Evolutionary conservation across 2,888 invertebrate species (phyloP).

Genomic region (Candidula unifasciata): DNA sequence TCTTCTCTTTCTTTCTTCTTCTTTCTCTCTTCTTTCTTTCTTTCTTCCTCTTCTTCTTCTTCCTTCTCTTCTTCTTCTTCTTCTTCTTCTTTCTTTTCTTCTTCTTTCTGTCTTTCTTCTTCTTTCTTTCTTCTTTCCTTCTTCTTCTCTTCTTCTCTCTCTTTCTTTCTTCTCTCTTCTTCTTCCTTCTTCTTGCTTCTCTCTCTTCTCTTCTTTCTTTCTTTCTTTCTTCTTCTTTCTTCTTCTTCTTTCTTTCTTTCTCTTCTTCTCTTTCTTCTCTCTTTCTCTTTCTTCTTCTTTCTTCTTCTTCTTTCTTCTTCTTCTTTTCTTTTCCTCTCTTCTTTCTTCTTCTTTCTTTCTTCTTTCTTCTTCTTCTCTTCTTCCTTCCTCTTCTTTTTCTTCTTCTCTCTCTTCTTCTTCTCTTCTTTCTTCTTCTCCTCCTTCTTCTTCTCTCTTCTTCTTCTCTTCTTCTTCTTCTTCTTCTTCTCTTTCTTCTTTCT

Average conservation of each 20-base stretch:
- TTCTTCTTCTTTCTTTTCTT: too few relatives aligned
- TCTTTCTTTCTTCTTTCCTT: background rate
- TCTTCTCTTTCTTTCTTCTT: too few relatives aligned
- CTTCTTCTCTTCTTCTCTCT: background rate
- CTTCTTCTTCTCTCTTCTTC: constrained; percentile 4
- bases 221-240: background rate
- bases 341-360: background rate
- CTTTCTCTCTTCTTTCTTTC: too few relatives aligned
- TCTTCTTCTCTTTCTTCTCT: background rate
- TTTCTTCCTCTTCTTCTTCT: constrained; percentile 7
- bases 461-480: constrained; percentile 5
- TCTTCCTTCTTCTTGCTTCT: background rate
- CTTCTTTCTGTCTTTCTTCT: too few relatives aligned
- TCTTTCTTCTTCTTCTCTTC: background rate
- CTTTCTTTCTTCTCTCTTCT: background rate
- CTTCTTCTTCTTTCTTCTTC: background rate
- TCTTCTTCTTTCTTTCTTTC: background rate
- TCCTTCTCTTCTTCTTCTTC: background rate
- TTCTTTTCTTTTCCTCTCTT: background rate
- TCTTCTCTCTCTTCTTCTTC: background rate
- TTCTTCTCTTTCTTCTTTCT: constrained; percentile 19
- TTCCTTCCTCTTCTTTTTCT: too few relatives aligned
- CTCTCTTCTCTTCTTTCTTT: background rate
- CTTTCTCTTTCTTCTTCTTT: constrained; percentile 5
- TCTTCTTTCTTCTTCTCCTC: background rate